phyloP scores from a whole-genome alignment of 2,113 vertebrate species.

The Phodopus roborovskii region DNA sequence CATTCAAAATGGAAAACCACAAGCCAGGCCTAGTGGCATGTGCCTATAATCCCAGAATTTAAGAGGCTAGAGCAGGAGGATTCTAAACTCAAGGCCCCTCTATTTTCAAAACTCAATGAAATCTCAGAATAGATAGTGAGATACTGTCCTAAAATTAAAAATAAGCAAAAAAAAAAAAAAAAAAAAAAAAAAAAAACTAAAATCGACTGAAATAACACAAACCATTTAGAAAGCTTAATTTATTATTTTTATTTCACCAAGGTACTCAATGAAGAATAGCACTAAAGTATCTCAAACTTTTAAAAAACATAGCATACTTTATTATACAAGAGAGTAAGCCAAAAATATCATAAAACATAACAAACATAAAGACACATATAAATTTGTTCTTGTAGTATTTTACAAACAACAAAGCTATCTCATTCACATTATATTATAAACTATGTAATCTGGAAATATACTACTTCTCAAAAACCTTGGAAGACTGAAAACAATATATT shows the following conservation, averaged over 20 bases:
- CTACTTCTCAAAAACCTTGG: constrained; percentile 42
- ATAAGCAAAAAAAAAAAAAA: background rate
- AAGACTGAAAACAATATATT: constrained; percentile 25
- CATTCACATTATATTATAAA: constrained; percentile 52
- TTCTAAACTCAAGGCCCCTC: background rate
- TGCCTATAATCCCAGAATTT: background rate
- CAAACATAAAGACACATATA: constrained; percentile 23
- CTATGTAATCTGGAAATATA: constrained; percentile 38
- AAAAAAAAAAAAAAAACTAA: background rate
- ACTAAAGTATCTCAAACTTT: constrained; percentile 43
- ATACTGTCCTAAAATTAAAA: background rate
- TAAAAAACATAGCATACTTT: constrained; percentile 18
- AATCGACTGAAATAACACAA: constrained; percentile 33
- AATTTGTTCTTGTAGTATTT: background rate
- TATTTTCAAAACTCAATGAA: background rate
- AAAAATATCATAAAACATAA: constrained; percentile 38
- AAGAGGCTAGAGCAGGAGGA: background rate
- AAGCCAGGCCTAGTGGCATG: background rate
- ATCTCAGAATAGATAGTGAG: background rate
- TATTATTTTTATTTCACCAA: constrained; percentile 48
- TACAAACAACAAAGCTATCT: constrained; percentile 63
- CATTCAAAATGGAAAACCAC: background rate
- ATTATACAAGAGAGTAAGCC: constrained; percentile 40
- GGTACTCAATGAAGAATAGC: constrained; percentile 10
- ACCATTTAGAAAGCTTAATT: constrained; percentile 9